phyloP scores from a whole-genome alignment of 2,797 vertebrate genomes.

The Lepilemur ruficaudatus region DNA sequence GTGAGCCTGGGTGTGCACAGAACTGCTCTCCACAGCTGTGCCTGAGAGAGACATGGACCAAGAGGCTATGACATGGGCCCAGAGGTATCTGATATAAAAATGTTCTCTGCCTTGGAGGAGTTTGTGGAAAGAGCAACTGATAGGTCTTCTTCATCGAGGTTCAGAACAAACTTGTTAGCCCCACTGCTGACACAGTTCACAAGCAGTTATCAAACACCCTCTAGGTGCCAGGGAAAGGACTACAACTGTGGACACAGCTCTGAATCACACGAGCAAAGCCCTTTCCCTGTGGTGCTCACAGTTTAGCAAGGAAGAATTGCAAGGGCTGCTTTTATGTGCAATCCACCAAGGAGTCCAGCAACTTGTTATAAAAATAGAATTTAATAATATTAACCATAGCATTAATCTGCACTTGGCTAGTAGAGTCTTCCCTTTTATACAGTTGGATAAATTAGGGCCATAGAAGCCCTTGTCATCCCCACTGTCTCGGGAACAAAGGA shows the following conservation, averaged over 20 bases:
- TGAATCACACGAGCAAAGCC: not conserved
- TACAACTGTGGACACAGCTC: not conserved
- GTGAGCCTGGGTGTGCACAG: not conserved
- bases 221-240: not conserved
- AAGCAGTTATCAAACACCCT: not conserved
- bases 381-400: slow-evolving; percentile 56
- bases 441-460: slow-evolving; percentile 54
- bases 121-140: not conserved
- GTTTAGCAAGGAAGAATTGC: not conserved
- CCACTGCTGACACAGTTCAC: not conserved
- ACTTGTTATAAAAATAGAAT: slow-evolving; percentile 58
- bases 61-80: not conserved
- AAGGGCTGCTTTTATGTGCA: not conserved
- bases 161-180: not conserved
- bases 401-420: slow-evolving; percentile 68
- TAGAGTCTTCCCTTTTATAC: slow-evolving; percentile 46
- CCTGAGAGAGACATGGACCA: not conserved
- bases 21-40: not conserved
- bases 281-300: not conserved
- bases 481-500: slow-evolving; percentile 56
- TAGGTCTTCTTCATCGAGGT: not conserved
- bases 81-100: not conserved
- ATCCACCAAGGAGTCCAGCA: slow-evolving; percentile 21
- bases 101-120: not conserved
- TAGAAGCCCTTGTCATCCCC: slow-evolving; percentile 67